Evolutionary conservation across 30 jellyfish, hydroid and myxozoan genomes (phyloP), one percentile per base, ranked within the genome.

Genomic region (Clytia hemisphaerica): DNA sequence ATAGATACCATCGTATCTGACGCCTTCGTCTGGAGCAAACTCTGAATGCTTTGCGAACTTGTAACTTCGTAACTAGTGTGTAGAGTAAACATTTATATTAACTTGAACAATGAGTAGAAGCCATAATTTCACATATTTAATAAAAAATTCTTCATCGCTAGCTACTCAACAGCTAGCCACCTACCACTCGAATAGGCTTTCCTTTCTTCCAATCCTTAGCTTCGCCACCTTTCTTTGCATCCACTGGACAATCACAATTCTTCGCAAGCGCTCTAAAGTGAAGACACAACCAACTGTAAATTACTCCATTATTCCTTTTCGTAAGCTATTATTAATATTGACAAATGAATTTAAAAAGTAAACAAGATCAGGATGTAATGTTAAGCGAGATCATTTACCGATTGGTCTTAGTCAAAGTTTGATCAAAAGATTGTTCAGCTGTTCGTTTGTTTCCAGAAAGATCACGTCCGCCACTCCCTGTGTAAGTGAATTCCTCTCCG

Each of bases 381-480:
- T n/a, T n/a, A n/a, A n/a, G n/a, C n/a, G n/a, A n/a, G n/a, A n/a
- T 3, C 5, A 18, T 49, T 38, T 42, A 88, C 97, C 90, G 75
- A 72, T 88, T 88, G 74, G 92, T 79, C 80, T 80, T 88, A 14
- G 94, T 72, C 3, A 88, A 69, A 28, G 80, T 79, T 38, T 88
- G 97, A 60, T 88, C 97, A 68, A 93, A 80, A 18, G 97, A 88
- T 44, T 88, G 97, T 47, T 80, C 94, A 18, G 97, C 97, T 6
- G 97, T 88, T 32, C 97, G 64, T 50, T 80, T 88, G 66, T 88
- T 88, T 24, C 97, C 97, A 36, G 97, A 88, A 32, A 88, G 69
- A 49, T 88, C 97, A 25, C 97, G 78, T 27, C 97, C 94, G 1
- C 97, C 97, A 40, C 97, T 88, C 24, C 97, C 97, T 16, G 97